Conservation (phyloP, 2,797 vertebrate species). For the Remorina albescens region DNA sequence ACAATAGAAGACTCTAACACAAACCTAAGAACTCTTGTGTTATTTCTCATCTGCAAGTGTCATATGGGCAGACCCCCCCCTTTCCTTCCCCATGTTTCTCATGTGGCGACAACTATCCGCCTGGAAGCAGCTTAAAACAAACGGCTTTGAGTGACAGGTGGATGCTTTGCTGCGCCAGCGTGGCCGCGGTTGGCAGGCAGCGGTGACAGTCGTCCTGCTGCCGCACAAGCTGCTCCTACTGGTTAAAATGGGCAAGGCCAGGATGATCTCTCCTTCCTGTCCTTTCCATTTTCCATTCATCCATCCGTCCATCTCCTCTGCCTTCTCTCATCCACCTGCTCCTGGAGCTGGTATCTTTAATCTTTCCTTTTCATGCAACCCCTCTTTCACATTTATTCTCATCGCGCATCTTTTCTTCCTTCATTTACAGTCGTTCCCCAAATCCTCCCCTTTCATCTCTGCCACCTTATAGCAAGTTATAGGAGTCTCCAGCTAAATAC, state of each 20-base stretch:
- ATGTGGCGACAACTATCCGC: constrained; percentile 26
- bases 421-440: constrained; percentile 18
- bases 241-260: constrained; percentile 51
- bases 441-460: constrained; percentile 14
- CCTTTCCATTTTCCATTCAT: constrained; percentile 19
- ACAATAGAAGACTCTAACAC: neutral
- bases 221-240: constrained; percentile 83
- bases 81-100: constrained; percentile 5
- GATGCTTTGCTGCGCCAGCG: constrained; percentile 64
- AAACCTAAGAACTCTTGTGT: neutral
- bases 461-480: neutral
- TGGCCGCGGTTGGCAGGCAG: constrained; percentile 77
- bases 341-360: neutral
- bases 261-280: constrained; percentile 53
- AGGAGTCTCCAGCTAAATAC: constrained; percentile 25
- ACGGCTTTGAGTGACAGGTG: constrained; percentile 80
- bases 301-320: neutral
- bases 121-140: constrained; percentile 47
- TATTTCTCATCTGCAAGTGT: neutral
- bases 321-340: neutral
- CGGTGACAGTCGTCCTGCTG: constrained; percentile 82
- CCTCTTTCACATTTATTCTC: constrained; percentile 7
- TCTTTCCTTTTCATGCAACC: neutral
- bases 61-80: neutral
- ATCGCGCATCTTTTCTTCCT: constrained; percentile 14